Conservation (phyloP, 2,888 invertebrate species). For the Limnephilus rhombicus region DNA sequence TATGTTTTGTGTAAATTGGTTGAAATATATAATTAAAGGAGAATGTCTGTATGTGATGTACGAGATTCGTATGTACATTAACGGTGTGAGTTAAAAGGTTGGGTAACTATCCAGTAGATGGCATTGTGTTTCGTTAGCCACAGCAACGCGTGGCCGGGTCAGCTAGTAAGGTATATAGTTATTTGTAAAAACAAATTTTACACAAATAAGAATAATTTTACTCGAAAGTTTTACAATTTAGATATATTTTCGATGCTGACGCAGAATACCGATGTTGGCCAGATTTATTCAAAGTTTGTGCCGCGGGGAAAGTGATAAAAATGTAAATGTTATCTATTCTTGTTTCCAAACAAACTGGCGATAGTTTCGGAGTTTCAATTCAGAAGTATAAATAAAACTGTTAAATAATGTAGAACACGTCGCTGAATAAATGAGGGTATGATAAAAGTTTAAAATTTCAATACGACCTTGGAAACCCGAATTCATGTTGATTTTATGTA, state of each 20-base stretch:
- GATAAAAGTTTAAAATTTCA: not conserved
- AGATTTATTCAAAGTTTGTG: conserved; percentile 8
- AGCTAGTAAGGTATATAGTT: too few relatives aligned
- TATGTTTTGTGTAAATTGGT: too few relatives aligned
- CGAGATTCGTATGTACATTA: too few relatives aligned
- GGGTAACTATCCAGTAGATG: too few relatives aligned
- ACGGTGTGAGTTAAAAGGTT: too few relatives aligned
- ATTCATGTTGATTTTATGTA: not conserved
- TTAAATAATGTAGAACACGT: not conserved
- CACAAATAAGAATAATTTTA: not conserved
- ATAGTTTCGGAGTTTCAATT: not conserved
- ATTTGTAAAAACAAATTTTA: not conserved
- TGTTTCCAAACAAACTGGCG: not conserved
- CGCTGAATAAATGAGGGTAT: not conserved
- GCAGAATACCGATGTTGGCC: not conserved
- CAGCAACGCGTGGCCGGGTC: too few relatives aligned
- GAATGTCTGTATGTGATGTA: too few relatives aligned
- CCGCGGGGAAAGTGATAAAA: not conserved
- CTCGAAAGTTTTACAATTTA: not conserved
- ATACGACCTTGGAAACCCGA: not conserved
- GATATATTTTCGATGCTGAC: not conserved
- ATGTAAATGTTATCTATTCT: not conserved
- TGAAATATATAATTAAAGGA: too few relatives aligned
- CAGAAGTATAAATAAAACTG: not conserved
- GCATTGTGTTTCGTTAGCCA: too few relatives aligned